Evolutionary conservation across 2,113 vertebrate species (phyloP), one percentile per base, ranked within the genome.

Genomic region (Rhinogobius similis): DNA sequence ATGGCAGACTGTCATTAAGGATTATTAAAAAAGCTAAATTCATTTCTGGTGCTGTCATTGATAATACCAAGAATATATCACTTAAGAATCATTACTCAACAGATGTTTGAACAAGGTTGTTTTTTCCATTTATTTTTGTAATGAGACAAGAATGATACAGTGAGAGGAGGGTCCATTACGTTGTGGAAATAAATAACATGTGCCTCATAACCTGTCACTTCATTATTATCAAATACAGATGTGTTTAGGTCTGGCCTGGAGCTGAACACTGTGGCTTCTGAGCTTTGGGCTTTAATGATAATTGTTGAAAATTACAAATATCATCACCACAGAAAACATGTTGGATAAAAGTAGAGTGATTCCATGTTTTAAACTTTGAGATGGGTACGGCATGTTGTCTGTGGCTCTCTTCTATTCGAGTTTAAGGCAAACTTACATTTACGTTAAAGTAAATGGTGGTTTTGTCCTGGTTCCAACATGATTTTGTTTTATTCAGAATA

Each of bases 31-130:
- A 29, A 59, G 26, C 56, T 32, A 32, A 32, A 32, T 36, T 59
- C 13, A 55, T 55, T 70, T 65, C 75, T 73, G 65, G 23, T 32
- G 46, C 66, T 77, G 61, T 65, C 62, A 63, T 78, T 43, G 67
- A 16, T 76, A 50, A 48, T 6, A 63, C 67, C 55, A 20, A 53
- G 3, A 21, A 24, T 63, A 23, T 59, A 75, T 62, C n/a, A 59
- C 53, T 36, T 16, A 24, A 72, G 43, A 36, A 36, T 4, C n/a
- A 62, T 36, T 39, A 23, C 38, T 12, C 20, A 32, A 23, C 61
- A 41, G n/a, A 41, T 41, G 55, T 58, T 59, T 32, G 56, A 58
- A 32, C 6, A 32, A 29, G 29, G 4, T 46, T 26, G 29, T 14
- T 18, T 27, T 39, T 11, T 52, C 21, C n/a, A n/a, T n/a, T 26